phyloP scores from a whole-genome alignment of 2,888 invertebrate genomes.

The Papilio protenor region DNA sequence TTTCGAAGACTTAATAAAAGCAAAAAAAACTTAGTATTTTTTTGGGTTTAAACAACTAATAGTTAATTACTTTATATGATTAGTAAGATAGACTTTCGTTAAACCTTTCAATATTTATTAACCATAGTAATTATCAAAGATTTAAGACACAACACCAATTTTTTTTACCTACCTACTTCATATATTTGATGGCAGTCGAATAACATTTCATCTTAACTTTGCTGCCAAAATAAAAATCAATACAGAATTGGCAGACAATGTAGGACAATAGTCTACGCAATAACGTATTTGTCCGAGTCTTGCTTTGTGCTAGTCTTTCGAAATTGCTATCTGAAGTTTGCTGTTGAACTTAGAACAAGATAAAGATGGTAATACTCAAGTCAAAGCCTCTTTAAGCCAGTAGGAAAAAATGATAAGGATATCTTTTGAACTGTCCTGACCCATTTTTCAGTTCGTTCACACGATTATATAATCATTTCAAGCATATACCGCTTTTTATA shows the following conservation, averaged over 20 bases:
- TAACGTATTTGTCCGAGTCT: not conserved
- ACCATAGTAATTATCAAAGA: not conserved
- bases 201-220: not conserved
- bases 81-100: not conserved
- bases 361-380: slow-evolving; percentile 6
- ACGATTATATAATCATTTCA: slow-evolving; percentile 1
- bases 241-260: slow-evolving; percentile 13
- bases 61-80: not conserved
- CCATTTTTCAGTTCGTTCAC: slow-evolving; percentile 17
- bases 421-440: not conserved
- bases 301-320: not conserved
- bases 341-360: not conserved
- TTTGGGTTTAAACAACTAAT: too few relatives aligned
- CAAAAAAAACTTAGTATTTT: too few relatives aligned
- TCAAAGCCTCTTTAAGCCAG: slow-evolving; percentile 11
- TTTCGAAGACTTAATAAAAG: too few relatives aligned
- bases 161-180: not conserved
- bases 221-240: slow-evolving; percentile 1
- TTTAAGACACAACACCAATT: not conserved
- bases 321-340: not conserved
- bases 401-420: slow-evolving; percentile 8
- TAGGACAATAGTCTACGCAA: not conserved
- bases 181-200: not conserved
- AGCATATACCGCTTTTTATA: not conserved
- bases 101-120: not conserved